Evolutionary conservation across 2,797 vertebrate genomes (phyloP).

Genomic region (Melanogrammus aeglefinus): DNA sequence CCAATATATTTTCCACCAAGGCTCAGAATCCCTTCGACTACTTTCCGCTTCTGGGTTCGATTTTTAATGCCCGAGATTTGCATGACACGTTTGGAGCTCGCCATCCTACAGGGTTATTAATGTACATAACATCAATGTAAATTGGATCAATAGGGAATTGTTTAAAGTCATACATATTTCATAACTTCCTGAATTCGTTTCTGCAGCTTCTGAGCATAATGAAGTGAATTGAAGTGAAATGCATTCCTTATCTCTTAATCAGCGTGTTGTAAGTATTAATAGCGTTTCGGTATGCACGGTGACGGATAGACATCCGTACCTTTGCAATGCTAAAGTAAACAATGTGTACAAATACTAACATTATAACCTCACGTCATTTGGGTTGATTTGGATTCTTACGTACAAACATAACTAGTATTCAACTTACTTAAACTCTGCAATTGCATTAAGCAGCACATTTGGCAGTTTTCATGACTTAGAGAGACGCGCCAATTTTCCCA

Average conservation of each 20-base stretch:
- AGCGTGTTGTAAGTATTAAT: too few species aligned
- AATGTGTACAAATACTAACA: neutral
- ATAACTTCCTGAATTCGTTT: too few species aligned
- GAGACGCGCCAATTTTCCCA: neutral
- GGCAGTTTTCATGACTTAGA: neutral
- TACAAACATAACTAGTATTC: neutral
- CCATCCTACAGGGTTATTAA: slow-evolving; percentile 52
- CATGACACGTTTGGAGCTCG: slow-evolving; percentile 48
- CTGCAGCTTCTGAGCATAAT: too few species aligned
- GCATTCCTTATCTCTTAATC: too few species aligned
- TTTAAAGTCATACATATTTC: too few species aligned
- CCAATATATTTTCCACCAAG: slow-evolving; percentile 71
- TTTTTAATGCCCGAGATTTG: slow-evolving; percentile 71
- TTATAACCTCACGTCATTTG: neutral
- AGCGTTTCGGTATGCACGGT: too few species aligned
- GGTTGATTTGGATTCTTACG: neutral
- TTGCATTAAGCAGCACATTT: neutral
- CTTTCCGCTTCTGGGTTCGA: slow-evolving; percentile 53
- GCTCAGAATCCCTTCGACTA: slow-evolving; percentile 64
- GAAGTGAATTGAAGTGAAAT: too few species aligned
- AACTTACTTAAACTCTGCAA: neutral
- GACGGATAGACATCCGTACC: too few species aligned
- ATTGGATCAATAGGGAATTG: too few species aligned
- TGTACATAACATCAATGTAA: neutral
- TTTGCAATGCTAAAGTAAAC: neutral